Conservation (phyloP, 2,888 invertebrate genomes). For the Caenorhabditis sinica region DNA sequence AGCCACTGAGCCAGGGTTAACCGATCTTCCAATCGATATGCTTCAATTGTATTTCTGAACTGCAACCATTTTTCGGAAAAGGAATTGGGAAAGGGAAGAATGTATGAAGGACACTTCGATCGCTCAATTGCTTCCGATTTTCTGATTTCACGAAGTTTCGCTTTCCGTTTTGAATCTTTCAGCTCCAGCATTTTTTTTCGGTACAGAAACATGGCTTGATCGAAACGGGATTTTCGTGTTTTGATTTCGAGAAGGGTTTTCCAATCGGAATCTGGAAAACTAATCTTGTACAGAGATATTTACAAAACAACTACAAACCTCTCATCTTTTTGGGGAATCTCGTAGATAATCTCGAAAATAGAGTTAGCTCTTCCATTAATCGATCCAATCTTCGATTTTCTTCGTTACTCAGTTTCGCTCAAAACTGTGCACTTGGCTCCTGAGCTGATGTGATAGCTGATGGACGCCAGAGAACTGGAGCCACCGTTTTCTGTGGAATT, state of each 20-base stretch:
- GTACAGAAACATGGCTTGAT: conserved; percentile 72
- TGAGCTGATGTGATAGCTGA: conserved; percentile 5
- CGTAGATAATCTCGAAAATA: conserved; percentile 38
- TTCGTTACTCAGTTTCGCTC: background rate
- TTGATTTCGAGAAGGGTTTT: conserved; percentile 32
- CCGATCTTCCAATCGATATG: conserved; percentile 49
- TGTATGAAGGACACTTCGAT: background rate
- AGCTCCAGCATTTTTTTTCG: conserved; percentile 47
- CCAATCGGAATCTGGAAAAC: conserved; percentile 43
- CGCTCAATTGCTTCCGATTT: background rate
- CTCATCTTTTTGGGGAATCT: conserved; percentile 43
- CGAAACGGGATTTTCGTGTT: conserved; percentile 70
- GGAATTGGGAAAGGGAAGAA: background rate
- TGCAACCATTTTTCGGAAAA: conserved; percentile 6
- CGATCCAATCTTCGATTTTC: background rate
- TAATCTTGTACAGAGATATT: background rate
- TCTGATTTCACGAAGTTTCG: background rate
- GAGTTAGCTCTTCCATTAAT: conserved; percentile 25
- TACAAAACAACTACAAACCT: background rate
- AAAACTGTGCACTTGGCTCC: conserved; percentile 23
- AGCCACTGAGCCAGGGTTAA: conserved; percentile 77
- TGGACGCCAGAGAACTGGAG: conserved; percentile 47
- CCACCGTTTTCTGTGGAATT: conserved; percentile 37
- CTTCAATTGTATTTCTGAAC: conserved; percentile 2
- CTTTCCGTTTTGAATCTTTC: conserved; percentile 10